phyloP scores from a whole-genome alignment of 2,888 invertebrate genomes.

The Cephus nigrinus region DNA sequence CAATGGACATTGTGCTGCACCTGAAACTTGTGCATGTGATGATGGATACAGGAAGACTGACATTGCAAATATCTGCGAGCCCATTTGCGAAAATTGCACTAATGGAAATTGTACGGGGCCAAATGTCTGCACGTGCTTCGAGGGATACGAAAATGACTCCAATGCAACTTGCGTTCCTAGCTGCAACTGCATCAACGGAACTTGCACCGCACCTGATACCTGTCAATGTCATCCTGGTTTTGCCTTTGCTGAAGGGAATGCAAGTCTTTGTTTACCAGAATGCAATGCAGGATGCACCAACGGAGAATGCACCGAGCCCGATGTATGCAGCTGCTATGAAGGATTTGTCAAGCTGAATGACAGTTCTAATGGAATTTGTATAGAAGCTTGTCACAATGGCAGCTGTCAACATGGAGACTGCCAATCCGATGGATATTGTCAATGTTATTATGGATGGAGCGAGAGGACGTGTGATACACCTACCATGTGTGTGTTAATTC shows the following conservation, averaged over 20 bases:
- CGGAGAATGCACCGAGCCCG: slow-evolving; percentile 43
- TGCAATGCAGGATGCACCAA: slow-evolving; percentile 45
- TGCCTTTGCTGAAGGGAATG: too few species aligned
- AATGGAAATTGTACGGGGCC: slow-evolving; percentile 57
- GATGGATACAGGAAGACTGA: slow-evolving; percentile 30
- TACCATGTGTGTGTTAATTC: slow-evolving; percentile 30
- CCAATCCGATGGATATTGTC: too few species aligned
- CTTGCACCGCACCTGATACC: slow-evolving; percentile 48
- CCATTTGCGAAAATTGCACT: slow-evolving; percentile 55
- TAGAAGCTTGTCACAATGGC: too few species aligned
- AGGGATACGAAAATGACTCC: slow-evolving; percentile 46
- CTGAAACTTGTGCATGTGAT: slow-evolving; percentile 52
- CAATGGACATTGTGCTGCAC: too few species aligned
- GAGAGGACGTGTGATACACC: slow-evolving; percentile 41
- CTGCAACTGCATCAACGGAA: slow-evolving; percentile 71
- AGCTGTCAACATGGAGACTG: too few species aligned
- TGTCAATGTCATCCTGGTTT: slow-evolving; percentile 52
- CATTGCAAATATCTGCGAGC: slow-evolving; percentile 39
- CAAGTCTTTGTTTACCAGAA: slow-evolving; percentile 39
- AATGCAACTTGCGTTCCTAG: slow-evolving; percentile 70
- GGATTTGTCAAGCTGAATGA: slow-evolving; percentile 32
- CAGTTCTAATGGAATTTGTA: too few species aligned
- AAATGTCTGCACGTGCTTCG: slow-evolving; percentile 50
- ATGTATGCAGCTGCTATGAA: slow-evolving; percentile 48
- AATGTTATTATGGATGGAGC: slow-evolving; percentile 46